phyloP scores from a whole-genome alignment of 1,140 invertebrate genomes.

The Araneus ventricosus region DNA sequence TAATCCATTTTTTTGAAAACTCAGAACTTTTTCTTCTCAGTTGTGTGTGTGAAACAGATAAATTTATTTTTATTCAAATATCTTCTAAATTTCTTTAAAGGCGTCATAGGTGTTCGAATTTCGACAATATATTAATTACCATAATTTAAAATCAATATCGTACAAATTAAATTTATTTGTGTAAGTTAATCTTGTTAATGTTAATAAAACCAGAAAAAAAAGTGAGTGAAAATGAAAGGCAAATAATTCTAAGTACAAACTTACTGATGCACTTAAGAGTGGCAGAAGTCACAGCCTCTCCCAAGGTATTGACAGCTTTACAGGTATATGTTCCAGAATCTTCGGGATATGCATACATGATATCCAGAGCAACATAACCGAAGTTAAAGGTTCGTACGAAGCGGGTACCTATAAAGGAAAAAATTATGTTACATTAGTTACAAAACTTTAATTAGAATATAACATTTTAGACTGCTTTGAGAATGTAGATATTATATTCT shows the following conservation, averaged over 20 bases:
- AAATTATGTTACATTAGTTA: neutral
- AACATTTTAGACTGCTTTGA: too few species aligned
- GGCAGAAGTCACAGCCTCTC: conserved; percentile 91
- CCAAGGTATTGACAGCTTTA: conserved; percentile 92
- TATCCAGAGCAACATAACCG: conserved; percentile 95
- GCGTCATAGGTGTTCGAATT: too few species aligned
- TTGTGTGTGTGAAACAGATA: too few species aligned
- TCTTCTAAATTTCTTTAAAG: too few species aligned
- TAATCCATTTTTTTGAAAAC: too few species aligned
- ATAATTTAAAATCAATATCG: too few species aligned
- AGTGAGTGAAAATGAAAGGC: neutral
- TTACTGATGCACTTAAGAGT: conserved; percentile 84
- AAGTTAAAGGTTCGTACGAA: conserved; percentile 97
- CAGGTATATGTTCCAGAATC: conserved; percentile 95
- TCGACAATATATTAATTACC: too few species aligned
- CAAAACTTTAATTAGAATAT: neutral
- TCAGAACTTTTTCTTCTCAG: too few species aligned
- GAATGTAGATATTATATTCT: too few species aligned
- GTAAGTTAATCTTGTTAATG: too few species aligned
- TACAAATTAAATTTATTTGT: neutral
- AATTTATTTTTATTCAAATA: too few species aligned
- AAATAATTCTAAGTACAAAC: neutral
- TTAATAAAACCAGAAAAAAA: neutral
- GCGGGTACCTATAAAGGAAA: conserved; percentile 85
- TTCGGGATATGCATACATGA: conserved; percentile 93